Evolutionary conservation across 2,113 vertebrate species (phyloP).

Genomic region (Butorides virescens): DNA sequence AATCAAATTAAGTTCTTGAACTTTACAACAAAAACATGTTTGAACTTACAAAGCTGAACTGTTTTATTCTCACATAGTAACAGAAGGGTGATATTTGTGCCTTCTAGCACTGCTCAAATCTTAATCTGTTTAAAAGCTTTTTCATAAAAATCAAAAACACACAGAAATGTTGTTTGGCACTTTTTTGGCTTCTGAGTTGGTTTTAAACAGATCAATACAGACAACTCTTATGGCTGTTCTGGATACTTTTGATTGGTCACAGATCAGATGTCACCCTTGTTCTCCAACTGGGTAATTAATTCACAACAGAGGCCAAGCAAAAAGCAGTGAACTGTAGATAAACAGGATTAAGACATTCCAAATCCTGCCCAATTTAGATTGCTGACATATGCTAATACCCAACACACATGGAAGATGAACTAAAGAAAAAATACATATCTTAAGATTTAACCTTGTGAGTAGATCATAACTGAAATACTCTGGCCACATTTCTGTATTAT

Average conservation of each 20-base stretch:
- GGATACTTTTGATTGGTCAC: neutral
- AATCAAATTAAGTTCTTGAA: neutral
- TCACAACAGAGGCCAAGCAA: neutral
- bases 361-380: neutral
- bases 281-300: neutral
- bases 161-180: neutral
- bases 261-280: neutral
- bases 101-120: neutral
- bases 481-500: neutral
- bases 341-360: neutral
- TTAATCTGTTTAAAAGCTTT: neutral
- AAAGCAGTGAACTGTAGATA: neutral
- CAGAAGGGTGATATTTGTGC: neutral
- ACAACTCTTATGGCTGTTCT: neutral
- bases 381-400: neutral
- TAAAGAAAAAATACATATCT: neutral
- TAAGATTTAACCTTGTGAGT: neutral
- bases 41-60: neutral
- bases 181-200: neutral
- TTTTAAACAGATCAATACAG: neutral
- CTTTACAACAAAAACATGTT: neutral
- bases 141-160: neutral
- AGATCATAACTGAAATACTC: neutral
- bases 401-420: neutral
- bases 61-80: neutral